Base-by-base conservation (phyloP, 2,113 vertebrate genomes). In the Cryptotis parvus region DNA sequence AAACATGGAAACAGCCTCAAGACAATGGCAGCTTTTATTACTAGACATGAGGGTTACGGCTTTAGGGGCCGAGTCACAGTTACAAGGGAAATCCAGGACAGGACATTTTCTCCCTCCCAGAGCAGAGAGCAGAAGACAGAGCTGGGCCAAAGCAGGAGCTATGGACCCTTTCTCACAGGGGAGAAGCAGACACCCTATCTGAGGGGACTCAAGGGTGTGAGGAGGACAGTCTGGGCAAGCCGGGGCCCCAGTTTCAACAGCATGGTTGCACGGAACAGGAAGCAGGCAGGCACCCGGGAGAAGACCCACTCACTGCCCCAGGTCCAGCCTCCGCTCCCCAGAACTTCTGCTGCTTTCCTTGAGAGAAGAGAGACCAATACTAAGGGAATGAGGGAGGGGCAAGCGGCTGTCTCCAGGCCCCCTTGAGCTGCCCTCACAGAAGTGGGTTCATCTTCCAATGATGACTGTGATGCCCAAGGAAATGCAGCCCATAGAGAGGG, bases 41-140 rank as follows among this genome's bases (percentile, higher is more conserved):
- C 31, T 2, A 12, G 26, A 22, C 52, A 15, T 16, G 29, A n/a
- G 49, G 37, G 49, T 33, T 78, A 8, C 2, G 15, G 49, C 18
- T 70, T 86, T 86, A 63, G 58, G 79, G 74, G 49, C 82, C 65
- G 75, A 91, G 69, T 20, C 84, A 49, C 3, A 39, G 35, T 43
- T 63, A 52, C 2, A 1, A 87, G 78, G 78, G 74, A 91, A 72
- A 91, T 63, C 70, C 22, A 72, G 81, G 81, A 89, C 0, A 0
- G 85, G 52, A 39, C 39, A 31, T 41, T 72, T 72, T 75, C 68
- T 61, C 82, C 78, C 66, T 72, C 73, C 41, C 31, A 65, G 16
- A 80, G 72, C 26, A 37, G 52, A 73, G 1, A 0, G 2, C 4
- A 11, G 35, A 31, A 11, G 26, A 55, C 1, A 3, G 29, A 49